A percentile compares a stretch with the other conserved stretches of the same genome.
phyloP scores from a whole-genome alignment of 2,113 vertebrate genomes.

The Pelvicachromis taeniatus region DNA sequence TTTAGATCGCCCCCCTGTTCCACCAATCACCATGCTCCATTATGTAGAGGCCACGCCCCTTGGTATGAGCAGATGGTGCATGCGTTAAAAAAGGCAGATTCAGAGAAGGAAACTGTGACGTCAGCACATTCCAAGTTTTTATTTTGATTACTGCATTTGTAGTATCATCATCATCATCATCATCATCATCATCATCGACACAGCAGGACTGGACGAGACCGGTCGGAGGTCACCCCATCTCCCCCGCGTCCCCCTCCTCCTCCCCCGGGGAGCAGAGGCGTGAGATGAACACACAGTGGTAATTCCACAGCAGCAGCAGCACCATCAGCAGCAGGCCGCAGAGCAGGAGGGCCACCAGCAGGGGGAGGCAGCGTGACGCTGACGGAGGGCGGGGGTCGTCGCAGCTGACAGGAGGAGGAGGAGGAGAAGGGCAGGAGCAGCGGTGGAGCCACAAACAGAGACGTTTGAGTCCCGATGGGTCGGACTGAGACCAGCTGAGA shows the following conservation, averaged over 20 bases:
- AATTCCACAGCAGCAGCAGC: slow-evolving; percentile 59
- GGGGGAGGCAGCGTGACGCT: neutral
- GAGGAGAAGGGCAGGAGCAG: neutral
- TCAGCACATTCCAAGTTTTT: neutral
- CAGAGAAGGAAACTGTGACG: neutral
- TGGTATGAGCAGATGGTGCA: neutral
- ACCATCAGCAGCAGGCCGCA: slow-evolving; percentile 47
- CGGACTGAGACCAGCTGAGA: neutral
- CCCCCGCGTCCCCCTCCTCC: neutral
- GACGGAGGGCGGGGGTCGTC: neutral
- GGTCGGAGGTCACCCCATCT: neutral
- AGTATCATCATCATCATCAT: neutral
- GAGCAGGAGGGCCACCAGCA: slow-evolving; percentile 41
- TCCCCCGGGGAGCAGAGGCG: slow-evolving; percentile 12
- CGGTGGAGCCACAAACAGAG: slow-evolving; percentile 13
- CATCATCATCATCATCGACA: neutral
- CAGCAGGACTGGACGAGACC: neutral
- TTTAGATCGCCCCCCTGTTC: neutral
- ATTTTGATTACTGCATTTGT: neutral
- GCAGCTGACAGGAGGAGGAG: neutral
- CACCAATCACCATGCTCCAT: neutral
- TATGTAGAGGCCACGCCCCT: neutral
- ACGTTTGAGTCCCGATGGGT: slow-evolving; percentile 7
- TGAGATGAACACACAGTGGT: slow-evolving; percentile 56
- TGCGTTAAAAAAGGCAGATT: neutral